Percentiles rank a stretch among this genome's conserved stretches.
Conservation (phyloP, 2,113 vertebrate genomes). For the Echinops telfairi region DNA sequence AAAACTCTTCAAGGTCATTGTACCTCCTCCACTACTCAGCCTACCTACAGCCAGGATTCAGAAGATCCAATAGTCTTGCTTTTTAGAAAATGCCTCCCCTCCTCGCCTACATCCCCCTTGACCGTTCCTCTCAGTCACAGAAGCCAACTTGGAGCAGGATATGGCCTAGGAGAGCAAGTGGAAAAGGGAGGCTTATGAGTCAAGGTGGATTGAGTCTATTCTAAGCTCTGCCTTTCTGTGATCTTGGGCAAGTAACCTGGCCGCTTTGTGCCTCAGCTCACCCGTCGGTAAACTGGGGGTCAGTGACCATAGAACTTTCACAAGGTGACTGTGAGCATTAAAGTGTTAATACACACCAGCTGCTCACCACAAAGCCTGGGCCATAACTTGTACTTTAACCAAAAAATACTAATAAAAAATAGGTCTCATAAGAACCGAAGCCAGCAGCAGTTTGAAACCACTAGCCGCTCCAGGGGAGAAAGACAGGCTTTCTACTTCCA, state of each 20-base stretch:
- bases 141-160: neutral
- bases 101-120: too few species aligned
- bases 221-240: neutral
- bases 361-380: neutral
- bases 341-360: neutral
- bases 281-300: neutral
- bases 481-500: too few species aligned
- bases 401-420: slow-evolving; percentile 18
- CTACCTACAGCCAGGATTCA: neutral
- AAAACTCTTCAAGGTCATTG: neutral
- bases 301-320: neutral
- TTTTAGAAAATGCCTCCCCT: neutral
- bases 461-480: too few species aligned
- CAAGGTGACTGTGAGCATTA: neutral
- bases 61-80: too few species aligned
- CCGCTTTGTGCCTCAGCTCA: neutral
- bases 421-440: neutral
- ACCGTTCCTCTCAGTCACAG: neutral
- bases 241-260: neutral
- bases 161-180: neutral
- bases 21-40: neutral
- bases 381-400: neutral
- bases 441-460: too few species aligned
- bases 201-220: neutral
- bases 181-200: neutral